phyloP scores from a whole-genome alignment of 2,888 invertebrate genomes.

The Cerceris rybyensis region DNA sequence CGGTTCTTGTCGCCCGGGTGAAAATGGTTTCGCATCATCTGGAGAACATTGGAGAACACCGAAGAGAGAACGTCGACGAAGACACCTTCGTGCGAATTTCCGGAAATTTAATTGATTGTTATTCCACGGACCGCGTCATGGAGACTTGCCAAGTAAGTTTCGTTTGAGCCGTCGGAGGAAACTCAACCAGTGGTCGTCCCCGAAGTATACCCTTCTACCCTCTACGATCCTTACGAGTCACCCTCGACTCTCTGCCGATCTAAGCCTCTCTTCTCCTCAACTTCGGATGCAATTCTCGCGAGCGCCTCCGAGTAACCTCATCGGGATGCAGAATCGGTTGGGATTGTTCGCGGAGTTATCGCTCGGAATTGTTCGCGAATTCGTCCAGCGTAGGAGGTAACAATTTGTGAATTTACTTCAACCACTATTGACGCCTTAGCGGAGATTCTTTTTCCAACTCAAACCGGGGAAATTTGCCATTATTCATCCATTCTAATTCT shows the following conservation, averaged over 20 bases:
- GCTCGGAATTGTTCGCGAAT: slow-evolving; percentile 3
- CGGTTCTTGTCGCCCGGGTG: background rate
- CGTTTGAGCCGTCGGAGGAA: slow-evolving; percentile 52
- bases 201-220: slow-evolving; percentile 21
- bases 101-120: slow-evolving; percentile 67
- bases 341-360: slow-evolving; percentile 51
- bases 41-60: background rate
- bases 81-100: slow-evolving; percentile 43
- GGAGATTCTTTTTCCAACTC: background rate
- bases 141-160: slow-evolving; percentile 67
- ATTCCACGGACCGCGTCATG: slow-evolving; percentile 55
- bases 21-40: background rate
- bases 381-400: slow-evolving; percentile 22
- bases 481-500: no score
- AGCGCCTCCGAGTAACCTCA: slow-evolving; percentile 38
- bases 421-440: background rate
- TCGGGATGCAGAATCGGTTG: slow-evolving; percentile 61
- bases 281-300: slow-evolving; percentile 33
- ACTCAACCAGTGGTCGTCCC: slow-evolving; percentile 64
- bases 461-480: no score
- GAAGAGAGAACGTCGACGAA: slow-evolving; percentile 17
- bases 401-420: slow-evolving; percentile 38
- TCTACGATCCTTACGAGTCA: slow-evolving; percentile 2
- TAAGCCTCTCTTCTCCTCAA: slow-evolving; percentile 16
- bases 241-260: background rate